Percentiles rank a stretch among this genome's conserved stretches.
Evolutionary conservation across 1,140 invertebrate genomes (phyloP).

Genomic region (Pogonomyrmex barbatus): DNA sequence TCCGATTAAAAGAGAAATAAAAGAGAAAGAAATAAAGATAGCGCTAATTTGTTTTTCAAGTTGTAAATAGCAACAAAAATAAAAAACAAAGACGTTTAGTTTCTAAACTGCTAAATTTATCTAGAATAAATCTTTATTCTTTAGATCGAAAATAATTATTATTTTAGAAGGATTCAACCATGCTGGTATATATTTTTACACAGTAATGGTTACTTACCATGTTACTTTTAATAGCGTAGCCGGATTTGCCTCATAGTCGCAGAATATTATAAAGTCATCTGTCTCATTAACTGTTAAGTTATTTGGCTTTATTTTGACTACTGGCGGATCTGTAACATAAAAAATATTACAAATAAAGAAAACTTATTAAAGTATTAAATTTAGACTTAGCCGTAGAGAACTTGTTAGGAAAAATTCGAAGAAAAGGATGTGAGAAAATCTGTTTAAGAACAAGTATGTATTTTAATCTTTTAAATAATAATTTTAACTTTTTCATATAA

Average conservation of each 20-base stretch:
- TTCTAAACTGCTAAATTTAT: slow-evolving; percentile 14
- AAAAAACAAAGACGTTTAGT: neutral
- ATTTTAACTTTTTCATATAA: no score
- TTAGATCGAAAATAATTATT: neutral
- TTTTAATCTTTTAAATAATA: no score
- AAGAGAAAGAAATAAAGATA: slow-evolving; percentile 16
- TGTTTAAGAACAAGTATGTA: neutral
- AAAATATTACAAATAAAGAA: neutral
- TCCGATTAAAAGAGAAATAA: neutral
- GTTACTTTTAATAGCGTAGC: slow-evolving; percentile 89
- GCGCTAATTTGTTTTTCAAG: neutral
- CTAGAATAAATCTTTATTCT: neutral
- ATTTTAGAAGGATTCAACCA: neutral
- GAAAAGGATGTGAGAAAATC: neutral
- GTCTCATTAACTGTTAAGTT: slow-evolving; percentile 93
- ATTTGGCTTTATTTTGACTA: slow-evolving; percentile 90
- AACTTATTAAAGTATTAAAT: neutral
- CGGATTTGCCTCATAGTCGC: slow-evolving; percentile 94
- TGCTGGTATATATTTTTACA: neutral
- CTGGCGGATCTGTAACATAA: slow-evolving; percentile 91
- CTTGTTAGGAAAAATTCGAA: neutral
- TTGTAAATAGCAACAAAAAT: neutral
- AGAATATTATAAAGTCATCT: slow-evolving; percentile 90
- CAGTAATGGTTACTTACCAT: slow-evolving; percentile 88
- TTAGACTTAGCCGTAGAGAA: neutral